Evolutionary conservation across 2,888 invertebrate genomes (phyloP).

Genomic region (Alloplasta piceator): DNA sequence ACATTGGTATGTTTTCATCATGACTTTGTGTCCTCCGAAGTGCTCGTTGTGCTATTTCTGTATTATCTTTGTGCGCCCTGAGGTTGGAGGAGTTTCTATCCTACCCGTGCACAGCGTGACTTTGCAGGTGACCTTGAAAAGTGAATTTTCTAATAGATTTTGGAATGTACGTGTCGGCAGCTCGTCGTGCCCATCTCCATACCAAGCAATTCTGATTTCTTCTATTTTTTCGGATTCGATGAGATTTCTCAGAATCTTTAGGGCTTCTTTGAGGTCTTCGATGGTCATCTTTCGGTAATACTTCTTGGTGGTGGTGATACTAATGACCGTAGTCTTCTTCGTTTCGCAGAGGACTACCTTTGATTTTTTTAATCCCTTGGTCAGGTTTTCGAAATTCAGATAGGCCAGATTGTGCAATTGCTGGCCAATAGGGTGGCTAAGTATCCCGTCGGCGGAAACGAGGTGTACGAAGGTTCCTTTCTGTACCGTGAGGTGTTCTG

Average conservation of each 20-base stretch:
- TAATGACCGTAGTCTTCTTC: neutral
- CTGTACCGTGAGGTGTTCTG: neutral
- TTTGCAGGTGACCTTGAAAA: neutral
- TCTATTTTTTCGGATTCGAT: neutral
- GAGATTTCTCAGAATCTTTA: neutral
- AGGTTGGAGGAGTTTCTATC: neutral
- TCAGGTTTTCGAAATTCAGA: neutral
- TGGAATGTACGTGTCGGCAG: neutral
- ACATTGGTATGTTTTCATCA: slow-evolving; percentile 48
- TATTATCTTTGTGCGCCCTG: neutral
- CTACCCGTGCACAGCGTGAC: neutral
- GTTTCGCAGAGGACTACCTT: neutral
- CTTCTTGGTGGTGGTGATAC: neutral
- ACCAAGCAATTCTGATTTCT: neutral
- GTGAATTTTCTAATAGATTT: neutral
- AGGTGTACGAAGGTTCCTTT: neutral
- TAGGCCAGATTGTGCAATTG: neutral
- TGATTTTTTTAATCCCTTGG: neutral
- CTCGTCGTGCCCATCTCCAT: slow-evolving; percentile 4
- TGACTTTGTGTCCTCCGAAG: slow-evolving; percentile 57
- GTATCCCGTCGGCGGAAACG: neutral
- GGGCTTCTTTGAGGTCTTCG: neutral
- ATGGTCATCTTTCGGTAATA: neutral
- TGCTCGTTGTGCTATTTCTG: slow-evolving; percentile 6
- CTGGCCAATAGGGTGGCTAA: neutral